Evolutionary conservation across 2,797 vertebrate genomes (phyloP), one percentile per base, ranked within the genome.

Genomic region (Pipistrellus kuhlii): DNA sequence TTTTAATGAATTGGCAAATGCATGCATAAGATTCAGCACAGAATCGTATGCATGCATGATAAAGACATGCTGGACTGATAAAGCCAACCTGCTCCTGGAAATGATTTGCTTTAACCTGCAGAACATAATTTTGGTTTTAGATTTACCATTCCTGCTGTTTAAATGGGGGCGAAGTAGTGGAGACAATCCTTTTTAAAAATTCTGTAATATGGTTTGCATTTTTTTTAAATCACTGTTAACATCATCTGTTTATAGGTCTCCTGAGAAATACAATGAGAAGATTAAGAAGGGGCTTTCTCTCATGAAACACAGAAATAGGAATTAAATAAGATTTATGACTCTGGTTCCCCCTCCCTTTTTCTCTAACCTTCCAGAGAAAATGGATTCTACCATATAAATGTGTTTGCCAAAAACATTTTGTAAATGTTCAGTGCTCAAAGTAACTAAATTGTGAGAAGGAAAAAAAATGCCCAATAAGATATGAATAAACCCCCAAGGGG

Each of bases 271-370:
- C 66, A 64, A 41, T n/a, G 69, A 93, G 87, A 93, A n/a, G 73
- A 66, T 81, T 38, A 93, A 95, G 91, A 91, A 93, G 82, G 27
- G n/a, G 53, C 23, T 25, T 95, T 93, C 64, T 72, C 88, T 93
- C 75, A 32, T 68, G 62, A 96, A 94, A 90, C 6, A 18, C 81
- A 93, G 20, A 35, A 85, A 93, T 90, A 82, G 2, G 20, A 94
- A 85, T 95, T 93, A 94, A 95, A 77, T 53, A 89, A 85, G 38
- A 93, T 97, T 96, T 95, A 96, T 85, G 94, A 81, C 46, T 95
- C 90, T 44, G 12, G 35, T 35, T 91, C 41, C 81, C 81, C 94
- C 76, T 91, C 94, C 41, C 81, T 80, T 80, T 82, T 92, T 85
- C 75, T 69, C 51, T 35, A 94, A 13, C n/a, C 73, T 91, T 62